Evolutionary conservation across 2,888 invertebrate genomes (phyloP).

Genomic region (Erebia epiphron): DNA sequence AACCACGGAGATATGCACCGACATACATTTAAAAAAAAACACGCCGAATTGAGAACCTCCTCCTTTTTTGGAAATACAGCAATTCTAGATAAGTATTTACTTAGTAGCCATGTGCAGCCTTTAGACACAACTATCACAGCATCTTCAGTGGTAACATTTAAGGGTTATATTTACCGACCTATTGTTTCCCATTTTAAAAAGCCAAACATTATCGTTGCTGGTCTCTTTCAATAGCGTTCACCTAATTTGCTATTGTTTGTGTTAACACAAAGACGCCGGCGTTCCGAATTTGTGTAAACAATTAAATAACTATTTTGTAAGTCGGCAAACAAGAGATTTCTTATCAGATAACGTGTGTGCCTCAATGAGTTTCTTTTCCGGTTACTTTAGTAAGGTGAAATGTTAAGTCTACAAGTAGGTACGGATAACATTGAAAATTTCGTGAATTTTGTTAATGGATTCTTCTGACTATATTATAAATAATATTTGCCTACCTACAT

Average conservation of each 20-base stretch:
- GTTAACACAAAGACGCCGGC: conserved; percentile 56
- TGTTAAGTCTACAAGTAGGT: conserved; percentile 32
- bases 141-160: not conserved
- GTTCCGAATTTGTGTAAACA: conserved; percentile 42
- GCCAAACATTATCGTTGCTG: conserved; percentile 18
- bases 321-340: conserved; percentile 43
- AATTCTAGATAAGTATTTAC: too few species aligned
- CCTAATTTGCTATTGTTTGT: conserved; percentile 59
- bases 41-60: too few species aligned
- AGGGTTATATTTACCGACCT: not conserved
- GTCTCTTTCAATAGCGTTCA: conserved; percentile 54
- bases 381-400: conserved; percentile 34
- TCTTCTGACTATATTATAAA: not conserved
- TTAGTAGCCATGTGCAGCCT: too few species aligned
- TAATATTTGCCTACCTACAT: not conserved
- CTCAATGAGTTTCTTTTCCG: conserved; percentile 30
- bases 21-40: too few species aligned
- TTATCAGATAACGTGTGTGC: conserved; percentile 53
- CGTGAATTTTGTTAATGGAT: conserved; percentile 21
- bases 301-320: conserved; percentile 33
- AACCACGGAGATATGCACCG: too few species aligned
- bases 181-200: conserved; percentile 35
- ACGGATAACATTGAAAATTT: conserved; percentile 20
- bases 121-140: too few species aligned
- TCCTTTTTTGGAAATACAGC: too few species aligned